Base-by-base conservation (phyloP, 2,888 invertebrate species). In the Molorchus minor region DNA sequence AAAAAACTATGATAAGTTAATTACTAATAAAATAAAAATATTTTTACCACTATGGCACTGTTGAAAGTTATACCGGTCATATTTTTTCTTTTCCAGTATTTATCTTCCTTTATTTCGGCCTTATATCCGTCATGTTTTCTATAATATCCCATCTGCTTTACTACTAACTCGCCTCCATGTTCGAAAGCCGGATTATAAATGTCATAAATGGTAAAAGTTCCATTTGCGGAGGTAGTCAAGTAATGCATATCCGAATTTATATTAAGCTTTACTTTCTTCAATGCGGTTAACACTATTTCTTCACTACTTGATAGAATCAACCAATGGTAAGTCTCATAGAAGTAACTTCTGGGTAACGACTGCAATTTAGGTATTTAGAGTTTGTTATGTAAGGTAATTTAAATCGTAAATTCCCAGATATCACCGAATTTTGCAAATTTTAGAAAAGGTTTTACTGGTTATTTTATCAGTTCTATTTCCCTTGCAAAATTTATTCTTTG, bases 1-100 rank as follows among this genome's bases (percentile, higher is more conserved):
- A n/a, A n/a, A n/a, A n/a, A n/a, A n/a, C n/a, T n/a, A n/a, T n/a
- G n/a, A n/a, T n/a, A n/a, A n/a, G n/a, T 33, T 8, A 17, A 36
- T 36, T 13, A 40, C 17, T 15, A 53, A 56, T 13, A 40, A 40
- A 40, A 40, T 8, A 17, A 53, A 10, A 55, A 35, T 16, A 56
- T 3, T 25, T 71, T 69, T 75, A 83, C 83, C 80, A 88, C 86
- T 41, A 86, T 79, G 58, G 84, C 82, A 51, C 84, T 82, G 70
- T 83, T 85, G 41, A 88, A 79, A 40, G 76, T 76, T 3, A 86
- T 82, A 7, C 86, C 85, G 43, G 81, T 81, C 80, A 88, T 81
- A 75, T 87, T 79, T 64, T 79, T 81, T 58, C 86, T 77, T 67
- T 57, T 70, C 79, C 71, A 74, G 77, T 72, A 83, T 67, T 71